These are phyloP conservation scores for Mareca strepera DNA, from an alignment of 2,797 vertebrate genomes.

Conservation along the genomic window DNA sequence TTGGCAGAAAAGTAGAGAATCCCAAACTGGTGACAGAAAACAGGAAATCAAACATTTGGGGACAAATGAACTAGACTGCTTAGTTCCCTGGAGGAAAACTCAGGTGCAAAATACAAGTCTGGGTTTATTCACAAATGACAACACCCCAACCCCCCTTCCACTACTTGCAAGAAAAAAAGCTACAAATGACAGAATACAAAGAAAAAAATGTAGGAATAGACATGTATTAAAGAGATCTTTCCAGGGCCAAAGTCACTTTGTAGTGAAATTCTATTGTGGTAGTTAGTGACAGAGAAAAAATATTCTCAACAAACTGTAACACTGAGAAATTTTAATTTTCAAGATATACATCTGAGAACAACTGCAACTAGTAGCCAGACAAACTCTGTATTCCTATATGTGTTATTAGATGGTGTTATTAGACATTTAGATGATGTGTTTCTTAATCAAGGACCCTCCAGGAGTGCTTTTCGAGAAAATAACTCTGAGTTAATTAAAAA, in stretches of 20 bases:
- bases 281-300: background rate
- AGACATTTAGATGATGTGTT: background rate
- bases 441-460: conserved; percentile 39
- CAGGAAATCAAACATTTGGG: background rate
- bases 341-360: background rate
- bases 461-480: conserved; percentile 10
- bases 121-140: background rate
- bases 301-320: background rate
- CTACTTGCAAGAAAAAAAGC: background rate
- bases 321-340: conserved; percentile 35
- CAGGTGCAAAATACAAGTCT: background rate
- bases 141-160: no score
- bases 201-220: background rate
- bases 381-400: conserved; percentile 35
- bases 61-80: background rate
- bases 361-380: conserved; percentile 12
- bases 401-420: background rate
- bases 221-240: background rate
- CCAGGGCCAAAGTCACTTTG: background rate
- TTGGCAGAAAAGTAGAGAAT: background rate
- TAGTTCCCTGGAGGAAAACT: background rate
- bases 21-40: background rate
- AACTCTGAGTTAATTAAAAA: conserved; percentile 50
- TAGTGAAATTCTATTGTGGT: background rate
- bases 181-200: background rate